phyloP scores from a whole-genome alignment of 2,797 vertebrate genomes.

The Choloepus didactylus region DNA sequence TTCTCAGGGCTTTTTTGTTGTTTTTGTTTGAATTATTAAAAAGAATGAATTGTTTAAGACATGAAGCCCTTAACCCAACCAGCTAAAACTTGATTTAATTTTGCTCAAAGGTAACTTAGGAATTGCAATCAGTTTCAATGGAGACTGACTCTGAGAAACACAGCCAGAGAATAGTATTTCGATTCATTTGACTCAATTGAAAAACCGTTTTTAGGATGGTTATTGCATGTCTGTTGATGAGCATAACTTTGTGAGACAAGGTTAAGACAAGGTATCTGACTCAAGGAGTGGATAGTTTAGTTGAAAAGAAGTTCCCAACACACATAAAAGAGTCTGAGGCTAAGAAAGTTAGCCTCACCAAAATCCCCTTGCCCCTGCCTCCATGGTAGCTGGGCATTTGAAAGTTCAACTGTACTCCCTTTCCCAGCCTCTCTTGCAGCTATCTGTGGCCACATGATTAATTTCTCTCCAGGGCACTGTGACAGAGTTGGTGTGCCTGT shows the following conservation, averaged over 20 bases:
- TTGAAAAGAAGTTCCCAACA: not conserved
- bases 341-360: not conserved
- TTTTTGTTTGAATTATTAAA: slow-evolving; percentile 27
- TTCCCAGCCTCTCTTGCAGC: not conserved
- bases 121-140: not conserved
- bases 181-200: not conserved
- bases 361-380: not conserved
- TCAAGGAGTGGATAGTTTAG: not conserved
- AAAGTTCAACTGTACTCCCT: too few relatives aligned
- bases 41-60: slow-evolving; percentile 36
- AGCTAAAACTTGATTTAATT: slow-evolving; percentile 15
- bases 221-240: not conserved
- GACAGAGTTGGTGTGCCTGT: not conserved
- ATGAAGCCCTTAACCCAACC: not conserved
- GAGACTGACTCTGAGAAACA: not conserved
- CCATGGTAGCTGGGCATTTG: not conserved
- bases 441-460: not conserved
- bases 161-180: not conserved
- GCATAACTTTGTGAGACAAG: not conserved
- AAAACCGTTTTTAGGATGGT: not conserved
- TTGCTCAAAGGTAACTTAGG: slow-evolving; percentile 35
- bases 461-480: not conserved
- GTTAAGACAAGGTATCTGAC: not conserved
- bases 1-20: not conserved
- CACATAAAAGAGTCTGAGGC: not conserved